phyloP scores from a whole-genome alignment of 2,797 vertebrate species.

The Neopelma chrysocephalum region DNA sequence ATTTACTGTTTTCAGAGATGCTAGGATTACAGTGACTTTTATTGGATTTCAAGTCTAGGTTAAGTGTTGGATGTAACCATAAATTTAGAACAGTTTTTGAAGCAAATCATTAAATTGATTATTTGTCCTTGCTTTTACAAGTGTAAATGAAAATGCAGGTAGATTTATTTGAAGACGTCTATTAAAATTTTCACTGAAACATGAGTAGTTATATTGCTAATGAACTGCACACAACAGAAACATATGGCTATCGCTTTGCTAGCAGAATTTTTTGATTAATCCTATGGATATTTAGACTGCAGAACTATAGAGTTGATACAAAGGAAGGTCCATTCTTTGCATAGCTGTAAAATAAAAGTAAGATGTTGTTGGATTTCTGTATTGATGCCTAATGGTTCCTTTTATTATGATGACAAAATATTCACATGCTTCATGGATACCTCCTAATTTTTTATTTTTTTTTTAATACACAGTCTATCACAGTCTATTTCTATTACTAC shows the following conservation, averaged over 20 bases:
- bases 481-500: neutral
- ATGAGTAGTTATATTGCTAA: neutral
- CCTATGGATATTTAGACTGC: neutral
- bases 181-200: neutral
- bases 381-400: neutral
- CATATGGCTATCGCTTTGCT: neutral
- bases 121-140: neutral
- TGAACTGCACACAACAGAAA: neutral
- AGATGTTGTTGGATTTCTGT: neutral
- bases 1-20: neutral
- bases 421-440: neutral
- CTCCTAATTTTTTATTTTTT: neutral
- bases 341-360: neutral
- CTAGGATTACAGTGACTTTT: neutral
- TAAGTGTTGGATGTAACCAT: neutral
- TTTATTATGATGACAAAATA: neutral
- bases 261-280: neutral
- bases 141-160: neutral
- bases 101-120: neutral
- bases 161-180: neutral
- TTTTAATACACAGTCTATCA: neutral
- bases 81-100: neutral
- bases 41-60: neutral
- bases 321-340: neutral
- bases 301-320: neutral